Evolutionary conservation across 2,797 vertebrate species (phyloP).

Genomic region (Squalus acanthias): DNA sequence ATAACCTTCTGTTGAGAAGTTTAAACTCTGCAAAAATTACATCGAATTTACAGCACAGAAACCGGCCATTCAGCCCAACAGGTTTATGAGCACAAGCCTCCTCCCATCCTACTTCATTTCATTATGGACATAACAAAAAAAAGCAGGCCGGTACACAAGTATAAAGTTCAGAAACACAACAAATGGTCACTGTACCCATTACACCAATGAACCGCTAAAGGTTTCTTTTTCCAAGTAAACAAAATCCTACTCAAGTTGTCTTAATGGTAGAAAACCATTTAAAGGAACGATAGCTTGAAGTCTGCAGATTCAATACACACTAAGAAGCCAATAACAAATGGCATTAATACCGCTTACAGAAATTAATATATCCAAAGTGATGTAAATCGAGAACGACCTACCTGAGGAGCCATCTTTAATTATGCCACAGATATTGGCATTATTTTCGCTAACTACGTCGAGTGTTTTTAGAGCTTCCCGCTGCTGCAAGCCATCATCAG

Average conservation of each 20-base stretch:
- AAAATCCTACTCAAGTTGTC: neutral
- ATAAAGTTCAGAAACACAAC: neutral
- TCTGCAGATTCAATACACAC: neutral
- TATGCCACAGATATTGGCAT: neutral
- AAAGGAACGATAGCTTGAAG: neutral
- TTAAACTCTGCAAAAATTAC: neutral
- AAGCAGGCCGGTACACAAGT: neutral
- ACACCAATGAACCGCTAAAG: neutral
- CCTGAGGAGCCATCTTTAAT: neutral
- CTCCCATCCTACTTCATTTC: neutral
- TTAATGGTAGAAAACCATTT: neutral
- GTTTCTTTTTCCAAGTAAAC: neutral
- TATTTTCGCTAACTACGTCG: neutral
- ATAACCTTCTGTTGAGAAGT: neutral
- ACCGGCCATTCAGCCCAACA: neutral
- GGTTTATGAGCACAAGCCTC: neutral
- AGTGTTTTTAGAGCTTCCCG: neutral
- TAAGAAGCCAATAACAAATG: neutral
- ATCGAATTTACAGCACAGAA: neutral
- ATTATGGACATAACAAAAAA: neutral
- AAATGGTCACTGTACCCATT: neutral
- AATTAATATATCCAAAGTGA: neutral
- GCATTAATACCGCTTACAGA: neutral
- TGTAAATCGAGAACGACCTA: neutral
- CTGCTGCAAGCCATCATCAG: neutral